These are phyloP conservation scores for Liasis olivaceus DNA, from an alignment of 2,797 vertebrate species.

Conservation along the genomic window DNA sequence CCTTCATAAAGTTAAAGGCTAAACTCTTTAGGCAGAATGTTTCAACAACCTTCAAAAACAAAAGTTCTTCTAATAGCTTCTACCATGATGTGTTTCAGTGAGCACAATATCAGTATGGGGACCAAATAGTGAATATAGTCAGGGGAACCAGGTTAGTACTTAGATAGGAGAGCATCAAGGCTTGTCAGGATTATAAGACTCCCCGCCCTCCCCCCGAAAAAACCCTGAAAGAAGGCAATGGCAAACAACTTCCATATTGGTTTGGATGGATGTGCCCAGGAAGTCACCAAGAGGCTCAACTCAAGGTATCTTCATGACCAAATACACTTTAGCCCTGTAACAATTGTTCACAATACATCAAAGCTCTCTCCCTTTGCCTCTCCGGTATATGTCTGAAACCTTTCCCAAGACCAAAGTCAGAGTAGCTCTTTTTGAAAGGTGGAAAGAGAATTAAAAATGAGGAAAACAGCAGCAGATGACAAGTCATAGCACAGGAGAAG, in stretches of 20 bases:
- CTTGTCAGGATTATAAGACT: too few species aligned
- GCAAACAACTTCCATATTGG: too few species aligned
- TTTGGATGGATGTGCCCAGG: too few species aligned
- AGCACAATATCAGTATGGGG: background rate
- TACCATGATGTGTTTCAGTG: background rate
- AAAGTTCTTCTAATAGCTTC: background rate
- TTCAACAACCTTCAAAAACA: background rate
- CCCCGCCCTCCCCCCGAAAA: too few species aligned
- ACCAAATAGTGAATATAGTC: background rate
- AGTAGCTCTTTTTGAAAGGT: background rate
- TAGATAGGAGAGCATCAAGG: too few species aligned
- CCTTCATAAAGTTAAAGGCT: background rate
- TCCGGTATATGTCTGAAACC: background rate
- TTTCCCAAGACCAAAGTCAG: background rate
- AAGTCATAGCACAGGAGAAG: background rate
- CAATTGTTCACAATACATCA: background rate
- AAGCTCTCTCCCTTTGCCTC: background rate
- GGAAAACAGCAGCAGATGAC: background rate
- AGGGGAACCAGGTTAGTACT: too few species aligned
- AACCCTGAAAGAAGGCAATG: too few species aligned
- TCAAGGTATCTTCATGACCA: too few species aligned
- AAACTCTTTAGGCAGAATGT: background rate
- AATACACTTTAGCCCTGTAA: too few species aligned
- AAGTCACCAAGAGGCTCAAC: too few species aligned
- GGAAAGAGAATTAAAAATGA: background rate